A percentile compares a stretch with the other conserved stretches of the same genome.
These are phyloP conservation scores for Drosophila hawaiiensis DNA, from an alignment of 2,888 invertebrate species.

Conservation along the genomic window DNA sequence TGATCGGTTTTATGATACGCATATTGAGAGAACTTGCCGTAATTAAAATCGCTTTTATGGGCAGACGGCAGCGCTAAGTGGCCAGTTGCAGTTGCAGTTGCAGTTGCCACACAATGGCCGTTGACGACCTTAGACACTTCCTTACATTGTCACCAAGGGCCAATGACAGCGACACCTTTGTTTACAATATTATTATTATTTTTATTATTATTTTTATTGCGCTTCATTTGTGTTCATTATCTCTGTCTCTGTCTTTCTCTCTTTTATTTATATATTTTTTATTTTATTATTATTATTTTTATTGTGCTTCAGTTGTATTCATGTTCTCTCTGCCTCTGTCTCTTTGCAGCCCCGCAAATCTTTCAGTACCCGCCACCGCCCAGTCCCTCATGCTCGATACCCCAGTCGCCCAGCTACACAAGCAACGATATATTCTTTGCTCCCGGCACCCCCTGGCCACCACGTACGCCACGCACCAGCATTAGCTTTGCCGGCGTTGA, in stretches of 20 bases:
- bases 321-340: constrained; percentile 20
- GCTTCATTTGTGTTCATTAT: constrained; percentile 38
- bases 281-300: neutral
- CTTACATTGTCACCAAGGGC: constrained; percentile 67
- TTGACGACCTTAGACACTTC: constrained; percentile 72
- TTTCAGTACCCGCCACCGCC: constrained; percentile 85
- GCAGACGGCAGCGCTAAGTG: constrained; percentile 38
- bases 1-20: constrained; percentile 53
- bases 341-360: constrained; percentile 82
- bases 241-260: neutral
- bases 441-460: constrained; percentile 69
- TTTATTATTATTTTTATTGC: constrained; percentile 3
- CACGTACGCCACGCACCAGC: constrained; percentile 83
- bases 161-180: constrained; percentile 65
- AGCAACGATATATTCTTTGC: constrained; percentile 84
- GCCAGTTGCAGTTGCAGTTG: constrained; percentile 24
- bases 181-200: constrained; percentile 31
- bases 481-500: constrained; percentile 82
- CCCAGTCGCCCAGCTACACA: constrained; percentile 79
- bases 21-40: constrained; percentile 33
- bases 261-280: constrained; percentile 39
- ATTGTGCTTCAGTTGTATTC: constrained; percentile 34
- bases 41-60: constrained; percentile 52
- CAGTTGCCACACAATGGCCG: constrained; percentile 34
- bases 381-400: constrained; percentile 84